Conservation (phyloP, 2,797 vertebrate species). For the Myiotriccus ornatus region DNA sequence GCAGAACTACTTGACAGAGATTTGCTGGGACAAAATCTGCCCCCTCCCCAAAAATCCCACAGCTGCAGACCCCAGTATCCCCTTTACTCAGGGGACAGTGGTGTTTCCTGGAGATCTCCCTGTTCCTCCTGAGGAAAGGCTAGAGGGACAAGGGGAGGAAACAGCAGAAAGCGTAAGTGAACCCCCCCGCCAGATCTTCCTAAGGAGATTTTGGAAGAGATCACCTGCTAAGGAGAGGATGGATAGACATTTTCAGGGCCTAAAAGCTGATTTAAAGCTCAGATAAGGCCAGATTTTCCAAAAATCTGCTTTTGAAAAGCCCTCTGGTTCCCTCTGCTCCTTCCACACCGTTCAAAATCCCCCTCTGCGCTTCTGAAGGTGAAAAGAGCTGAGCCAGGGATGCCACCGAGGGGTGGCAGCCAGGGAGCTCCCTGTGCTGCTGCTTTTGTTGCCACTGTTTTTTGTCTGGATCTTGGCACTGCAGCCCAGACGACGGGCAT, state of each 20-base stretch:
- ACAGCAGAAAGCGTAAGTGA: neutral
- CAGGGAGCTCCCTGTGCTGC: neutral
- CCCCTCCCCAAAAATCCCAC: rapidly evolving
- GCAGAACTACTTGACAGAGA: neutral
- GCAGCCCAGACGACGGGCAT: neutral
- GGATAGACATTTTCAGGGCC: slow-evolving; percentile 6
- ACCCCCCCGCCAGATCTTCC: neutral
- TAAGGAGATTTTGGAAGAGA: slow-evolving; percentile 44
- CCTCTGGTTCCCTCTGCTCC: neutral
- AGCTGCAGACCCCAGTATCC: neutral
- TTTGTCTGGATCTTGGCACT: neutral
- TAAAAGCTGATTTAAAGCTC: slow-evolving; percentile 51
- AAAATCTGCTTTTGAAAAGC: slow-evolving; percentile 48
- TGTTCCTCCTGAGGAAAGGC: neutral
- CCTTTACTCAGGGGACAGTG: neutral
- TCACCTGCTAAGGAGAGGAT: slow-evolving; percentile 25
- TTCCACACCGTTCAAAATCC: neutral
- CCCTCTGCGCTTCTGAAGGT: neutral
- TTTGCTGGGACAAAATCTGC: neutral
- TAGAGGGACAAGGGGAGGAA: neutral
- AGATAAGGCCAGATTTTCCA: slow-evolving; percentile 41
- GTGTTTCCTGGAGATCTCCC: neutral
- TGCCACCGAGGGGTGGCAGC: neutral
- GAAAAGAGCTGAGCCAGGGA: neutral
- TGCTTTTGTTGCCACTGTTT: neutral